phyloP scores from a whole-genome alignment of 2,888 invertebrate species.

The Gibbula magus region DNA sequence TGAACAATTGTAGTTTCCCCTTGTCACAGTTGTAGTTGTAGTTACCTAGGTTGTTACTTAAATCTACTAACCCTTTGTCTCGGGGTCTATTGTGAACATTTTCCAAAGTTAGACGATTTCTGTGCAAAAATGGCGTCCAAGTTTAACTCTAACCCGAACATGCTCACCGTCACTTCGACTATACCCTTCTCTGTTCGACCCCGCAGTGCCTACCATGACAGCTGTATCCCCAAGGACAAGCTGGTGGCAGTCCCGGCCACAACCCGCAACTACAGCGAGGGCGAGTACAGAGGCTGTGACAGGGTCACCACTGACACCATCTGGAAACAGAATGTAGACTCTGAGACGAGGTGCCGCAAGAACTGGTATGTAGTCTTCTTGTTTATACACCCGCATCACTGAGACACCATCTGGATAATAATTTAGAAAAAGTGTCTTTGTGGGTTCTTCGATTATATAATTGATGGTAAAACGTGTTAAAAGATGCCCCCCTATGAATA shows the following conservation, averaged over 20 bases:
- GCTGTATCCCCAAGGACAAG: conserved; percentile 57
- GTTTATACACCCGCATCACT: no score
- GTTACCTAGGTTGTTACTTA: no score
- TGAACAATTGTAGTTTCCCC: no score
- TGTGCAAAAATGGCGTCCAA: not conserved
- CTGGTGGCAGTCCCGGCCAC: conserved; percentile 30
- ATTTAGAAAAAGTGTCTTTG: not conserved
- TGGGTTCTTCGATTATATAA: no score
- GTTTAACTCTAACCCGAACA: not conserved
- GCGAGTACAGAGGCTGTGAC: conserved; percentile 61
- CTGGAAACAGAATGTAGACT: conserved; percentile 67
- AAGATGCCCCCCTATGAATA: no score
- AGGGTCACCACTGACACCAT: conserved; percentile 66
- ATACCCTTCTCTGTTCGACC: conserved; percentile 19
- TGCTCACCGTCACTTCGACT: not conserved
- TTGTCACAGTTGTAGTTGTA: no score
- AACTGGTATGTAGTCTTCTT: conserved; percentile 58
- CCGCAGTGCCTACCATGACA: conserved; percentile 62
- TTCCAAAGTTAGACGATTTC: no score
- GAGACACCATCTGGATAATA: not conserved
- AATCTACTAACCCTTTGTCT: no score
- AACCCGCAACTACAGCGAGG: conserved; percentile 43
- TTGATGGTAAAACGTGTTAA: no score
- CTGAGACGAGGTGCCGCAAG: conserved; percentile 63
- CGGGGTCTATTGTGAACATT: no score